These are phyloP conservation scores for Papilio demoleus DNA, from an alignment of 2,888 invertebrate genomes.

Conservation along the genomic window DNA sequence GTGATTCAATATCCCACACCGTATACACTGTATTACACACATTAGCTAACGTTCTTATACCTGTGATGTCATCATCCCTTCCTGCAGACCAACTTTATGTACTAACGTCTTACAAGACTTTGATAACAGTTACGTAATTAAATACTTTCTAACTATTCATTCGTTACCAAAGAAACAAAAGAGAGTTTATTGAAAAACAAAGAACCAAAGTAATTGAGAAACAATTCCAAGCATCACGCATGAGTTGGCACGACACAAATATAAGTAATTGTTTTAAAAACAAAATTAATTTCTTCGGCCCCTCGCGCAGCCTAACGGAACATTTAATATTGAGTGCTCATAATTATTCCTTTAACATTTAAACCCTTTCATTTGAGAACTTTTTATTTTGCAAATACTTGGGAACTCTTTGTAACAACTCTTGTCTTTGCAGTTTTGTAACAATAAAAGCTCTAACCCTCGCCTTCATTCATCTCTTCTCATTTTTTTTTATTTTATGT, in stretches of 20 bases:
- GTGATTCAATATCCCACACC: constrained; percentile 53
- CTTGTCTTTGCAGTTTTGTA: constrained; percentile 55
- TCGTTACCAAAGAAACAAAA: constrained; percentile 48
- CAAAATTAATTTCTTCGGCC: constrained; percentile 81
- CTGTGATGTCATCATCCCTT: constrained; percentile 23
- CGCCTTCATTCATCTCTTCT: constrained; percentile 51
- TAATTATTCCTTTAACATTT: constrained; percentile 80
- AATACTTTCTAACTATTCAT: constrained; percentile 27
- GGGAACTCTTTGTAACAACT: constrained; percentile 61
- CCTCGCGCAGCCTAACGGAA: constrained; percentile 77
- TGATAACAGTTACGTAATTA: not conserved
- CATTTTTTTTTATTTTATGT: constrained; percentile 53
- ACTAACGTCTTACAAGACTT: not conserved
- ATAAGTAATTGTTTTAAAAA: constrained; percentile 82
- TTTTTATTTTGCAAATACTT: constrained; percentile 70
- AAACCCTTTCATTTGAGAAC: constrained; percentile 74
- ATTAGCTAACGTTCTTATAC: constrained; percentile 23
- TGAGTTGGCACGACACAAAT: constrained; percentile 78
- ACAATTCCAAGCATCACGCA: constrained; percentile 81
- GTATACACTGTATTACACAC: constrained; percentile 34
- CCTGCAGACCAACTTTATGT: not conserved
- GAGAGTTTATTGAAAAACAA: constrained; percentile 79
- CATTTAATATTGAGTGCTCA: constrained; percentile 83
- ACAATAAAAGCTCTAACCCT: constrained; percentile 46
- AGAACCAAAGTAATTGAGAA: constrained; percentile 79